Base-by-base conservation (phyloP, 2,888 invertebrate species). In the Biston betularia region DNA sequence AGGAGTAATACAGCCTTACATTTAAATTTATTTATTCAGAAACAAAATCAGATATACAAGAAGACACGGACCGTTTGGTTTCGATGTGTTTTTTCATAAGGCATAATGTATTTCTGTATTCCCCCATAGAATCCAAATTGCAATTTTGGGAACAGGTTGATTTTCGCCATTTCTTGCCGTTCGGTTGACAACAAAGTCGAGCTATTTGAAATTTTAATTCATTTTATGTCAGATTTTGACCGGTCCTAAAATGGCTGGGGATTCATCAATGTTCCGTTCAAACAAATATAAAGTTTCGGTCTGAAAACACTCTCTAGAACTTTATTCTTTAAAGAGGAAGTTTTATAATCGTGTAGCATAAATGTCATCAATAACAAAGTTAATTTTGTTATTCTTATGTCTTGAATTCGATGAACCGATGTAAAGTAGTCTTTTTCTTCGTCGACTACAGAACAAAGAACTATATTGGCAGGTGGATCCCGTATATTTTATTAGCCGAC, bases 201-300 rank as follows among this genome's bases (percentile, higher is more conserved):
- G 81, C 78, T 83, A 91, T 92, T 91, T 91, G 87, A 89, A 93
- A 92, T 90, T 91, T 86, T 89, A 89, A 92, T 89, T 86, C 80
- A 78, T 77, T 83, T 85, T 87, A 90, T 88, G 85, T 86, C 89
- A 86, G 79, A 83, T 89, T 89, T 54, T 85, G 88, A 81, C 79
- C 84, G 85, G 83, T 85, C 87, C 86, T 86, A 88, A 89, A 88
- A 86, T 84, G 88, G 88, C 77, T 77, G 83, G 85, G 83, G 83
- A 93, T 91, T 85, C 89, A 87, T 91, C 91, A 90, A 89, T 85
- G 90, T 89, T 88, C 79, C 79, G 72, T 75, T 72, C 71, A 65
- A 69, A 75, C 87, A 81, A 85, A 76, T 33, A 68, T 73, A 71
- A 35, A 38, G 53, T 38, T 53, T 14, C 15, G 52, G 9, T 55